A percentile compares a stretch with the other conserved stretches of the same genome.
Conservation (phyloP, 2,888 invertebrate genomes). For the Himalopsyche tibetana region DNA sequence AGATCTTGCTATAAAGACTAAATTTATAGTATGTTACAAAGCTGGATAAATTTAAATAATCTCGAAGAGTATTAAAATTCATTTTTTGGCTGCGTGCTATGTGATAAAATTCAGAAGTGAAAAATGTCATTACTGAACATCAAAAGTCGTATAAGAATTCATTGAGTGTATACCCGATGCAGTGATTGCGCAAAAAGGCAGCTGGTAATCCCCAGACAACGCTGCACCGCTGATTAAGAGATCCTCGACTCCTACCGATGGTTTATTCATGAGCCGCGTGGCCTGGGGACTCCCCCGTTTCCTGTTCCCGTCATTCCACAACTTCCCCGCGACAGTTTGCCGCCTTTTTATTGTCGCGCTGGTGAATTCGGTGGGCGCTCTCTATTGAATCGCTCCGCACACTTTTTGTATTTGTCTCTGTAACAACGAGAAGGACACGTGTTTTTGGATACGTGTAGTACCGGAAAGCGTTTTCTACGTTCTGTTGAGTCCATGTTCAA, state of each 20-base stretch:
- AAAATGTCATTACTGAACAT: neutral
- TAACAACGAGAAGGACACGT: too few species aligned
- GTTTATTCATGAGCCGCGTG: slow-evolving; percentile 54
- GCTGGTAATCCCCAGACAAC: neutral
- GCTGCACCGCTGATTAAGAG: slow-evolving; percentile 57
- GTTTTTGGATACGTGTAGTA: neutral
- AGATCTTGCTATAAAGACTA: too few species aligned
- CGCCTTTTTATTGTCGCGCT: slow-evolving; percentile 22
- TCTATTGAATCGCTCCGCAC: slow-evolving; percentile 14
- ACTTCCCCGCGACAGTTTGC: slow-evolving; percentile 18
- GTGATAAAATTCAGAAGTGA: neutral
- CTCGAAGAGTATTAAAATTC: too few species aligned
- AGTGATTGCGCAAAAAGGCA: slow-evolving; percentile 26
- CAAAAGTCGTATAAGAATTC: neutral
- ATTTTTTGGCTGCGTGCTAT: neutral
- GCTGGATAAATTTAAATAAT: too few species aligned
- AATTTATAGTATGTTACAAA: too few species aligned
- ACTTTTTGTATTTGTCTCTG: neutral
- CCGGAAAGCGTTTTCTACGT: neutral
- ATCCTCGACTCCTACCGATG: slow-evolving; percentile 48
- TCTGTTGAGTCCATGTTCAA: neutral
- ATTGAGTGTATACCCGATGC: neutral
- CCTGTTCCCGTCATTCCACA: slow-evolving; percentile 9
- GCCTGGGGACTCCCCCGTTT: slow-evolving; percentile 48
- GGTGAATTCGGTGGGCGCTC: slow-evolving; percentile 29